Evolutionary conservation across 2,113 vertebrate genomes (phyloP).

Genomic region (Callipepla californica): DNA sequence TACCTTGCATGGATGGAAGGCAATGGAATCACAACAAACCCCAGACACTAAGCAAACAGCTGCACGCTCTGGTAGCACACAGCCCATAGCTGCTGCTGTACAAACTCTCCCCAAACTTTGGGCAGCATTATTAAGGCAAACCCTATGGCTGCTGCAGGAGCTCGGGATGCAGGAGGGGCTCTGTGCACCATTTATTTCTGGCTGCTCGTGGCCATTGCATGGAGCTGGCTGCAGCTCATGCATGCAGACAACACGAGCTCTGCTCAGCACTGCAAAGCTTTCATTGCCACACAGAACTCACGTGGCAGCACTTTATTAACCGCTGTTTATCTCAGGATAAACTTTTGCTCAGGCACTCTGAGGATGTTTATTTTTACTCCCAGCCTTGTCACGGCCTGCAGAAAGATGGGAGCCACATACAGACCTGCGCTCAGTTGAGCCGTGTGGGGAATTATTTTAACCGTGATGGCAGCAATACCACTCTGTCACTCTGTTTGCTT

Average conservation of each 20-base stretch:
- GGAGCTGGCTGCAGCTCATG: neutral
- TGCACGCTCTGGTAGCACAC: neutral
- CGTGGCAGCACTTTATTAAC: neutral
- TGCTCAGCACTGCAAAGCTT: neutral
- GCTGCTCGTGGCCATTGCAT: neutral
- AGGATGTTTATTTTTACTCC: neutral
- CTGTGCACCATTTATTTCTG: neutral
- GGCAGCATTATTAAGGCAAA: neutral
- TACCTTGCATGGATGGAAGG: no score
- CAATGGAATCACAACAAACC: accelerated
- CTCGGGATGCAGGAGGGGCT: neutral
- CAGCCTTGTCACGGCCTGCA: neutral
- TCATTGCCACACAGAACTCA: accelerated
- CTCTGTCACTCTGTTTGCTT: neutral
- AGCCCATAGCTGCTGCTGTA: accelerated
- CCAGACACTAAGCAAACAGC: accelerated
- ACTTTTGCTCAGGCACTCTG: neutral
- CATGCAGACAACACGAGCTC: neutral
- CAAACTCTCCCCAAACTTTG: accelerated
- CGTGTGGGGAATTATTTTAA: neutral
- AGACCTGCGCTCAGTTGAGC: neutral
- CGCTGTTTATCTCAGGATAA: neutral
- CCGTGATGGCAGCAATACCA: neutral
- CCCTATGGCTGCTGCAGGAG: neutral
- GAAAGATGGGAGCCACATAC: neutral